Conservation (phyloP, 2,113 vertebrate species). For the Ursus arctos region DNA sequence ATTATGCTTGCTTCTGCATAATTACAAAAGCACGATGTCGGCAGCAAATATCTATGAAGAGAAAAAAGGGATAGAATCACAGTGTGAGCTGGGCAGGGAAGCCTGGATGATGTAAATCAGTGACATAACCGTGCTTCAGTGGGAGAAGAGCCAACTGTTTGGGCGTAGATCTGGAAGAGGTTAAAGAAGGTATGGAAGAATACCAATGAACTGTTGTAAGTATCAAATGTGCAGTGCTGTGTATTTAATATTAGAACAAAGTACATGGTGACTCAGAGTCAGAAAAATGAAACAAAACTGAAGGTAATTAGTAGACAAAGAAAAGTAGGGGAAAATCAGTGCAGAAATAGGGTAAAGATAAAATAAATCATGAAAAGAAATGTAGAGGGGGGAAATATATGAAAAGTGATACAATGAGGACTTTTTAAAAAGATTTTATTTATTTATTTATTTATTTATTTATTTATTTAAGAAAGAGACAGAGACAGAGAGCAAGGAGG, state of each 20-base stretch:
- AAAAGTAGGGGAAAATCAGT: not conserved
- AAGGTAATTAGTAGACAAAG: not conserved
- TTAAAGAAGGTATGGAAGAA: not conserved
- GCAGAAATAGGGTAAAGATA: conserved; percentile 21
- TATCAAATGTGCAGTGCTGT: not conserved
- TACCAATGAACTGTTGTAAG: not conserved
- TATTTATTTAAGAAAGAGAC: not conserved
- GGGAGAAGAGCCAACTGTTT: not conserved
- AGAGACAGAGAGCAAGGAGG: not conserved
- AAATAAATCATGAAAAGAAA: not conserved
- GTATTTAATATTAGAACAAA: not conserved
- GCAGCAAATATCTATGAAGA: conserved; percentile 30
- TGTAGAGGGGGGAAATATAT: not conserved
- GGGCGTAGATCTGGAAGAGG: not conserved
- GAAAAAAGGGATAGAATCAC: not conserved
- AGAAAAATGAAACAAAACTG: not conserved
- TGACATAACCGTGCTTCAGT: not conserved
- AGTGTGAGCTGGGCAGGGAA: not conserved
- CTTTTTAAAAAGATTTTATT: not conserved
- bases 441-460: not conserved
- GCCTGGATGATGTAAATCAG: not conserved
- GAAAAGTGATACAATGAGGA: not conserved
- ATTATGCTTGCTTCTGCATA: conserved; percentile 6
- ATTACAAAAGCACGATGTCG: not conserved
- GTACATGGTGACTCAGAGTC: not conserved